A percentile compares a stretch with the other conserved stretches of the same genome.
These are phyloP conservation scores for Chelonoidis abingdonii DNA, from an alignment of 2,113 vertebrate species.

Conservation along the genomic window DNA sequence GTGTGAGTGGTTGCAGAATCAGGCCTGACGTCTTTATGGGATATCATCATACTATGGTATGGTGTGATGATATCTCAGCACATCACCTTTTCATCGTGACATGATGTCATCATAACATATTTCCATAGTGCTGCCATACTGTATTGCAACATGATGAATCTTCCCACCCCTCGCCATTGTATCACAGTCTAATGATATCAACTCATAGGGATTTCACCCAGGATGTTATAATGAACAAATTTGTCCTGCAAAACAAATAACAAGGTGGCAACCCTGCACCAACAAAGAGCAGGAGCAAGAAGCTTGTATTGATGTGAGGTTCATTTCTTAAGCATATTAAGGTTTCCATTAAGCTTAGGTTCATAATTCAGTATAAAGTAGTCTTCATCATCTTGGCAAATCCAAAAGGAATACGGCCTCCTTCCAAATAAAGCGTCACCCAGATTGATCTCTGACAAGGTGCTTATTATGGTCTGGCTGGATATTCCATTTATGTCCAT, in stretches of 20 bases:
- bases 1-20: not conserved
- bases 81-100: not conserved
- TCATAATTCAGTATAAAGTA: constrained; percentile 53
- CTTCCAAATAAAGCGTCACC: not conserved
- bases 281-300: constrained; percentile 56
- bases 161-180: not conserved
- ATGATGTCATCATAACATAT: not conserved
- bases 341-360: constrained; percentile 53
- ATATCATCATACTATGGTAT: not conserved
- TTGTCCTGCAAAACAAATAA: constrained; percentile 47
- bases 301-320: constrained; percentile 55
- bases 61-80: accelerated
- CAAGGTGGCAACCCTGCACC: constrained; percentile 6
- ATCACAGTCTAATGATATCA: not conserved
- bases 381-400: constrained; percentile 10
- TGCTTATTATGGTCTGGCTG: too few relatives aligned
- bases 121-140: accelerated
- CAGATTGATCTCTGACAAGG: not conserved
- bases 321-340: constrained; percentile 47
- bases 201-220: constrained; percentile 7
- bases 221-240: constrained; percentile 45
- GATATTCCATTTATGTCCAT: too few relatives aligned
- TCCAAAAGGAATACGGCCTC: not conserved
- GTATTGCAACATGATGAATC: not conserved
- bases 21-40: not conserved